Conservation (phyloP, 2,888 invertebrate species). For the Drosophila crucigera region DNA sequence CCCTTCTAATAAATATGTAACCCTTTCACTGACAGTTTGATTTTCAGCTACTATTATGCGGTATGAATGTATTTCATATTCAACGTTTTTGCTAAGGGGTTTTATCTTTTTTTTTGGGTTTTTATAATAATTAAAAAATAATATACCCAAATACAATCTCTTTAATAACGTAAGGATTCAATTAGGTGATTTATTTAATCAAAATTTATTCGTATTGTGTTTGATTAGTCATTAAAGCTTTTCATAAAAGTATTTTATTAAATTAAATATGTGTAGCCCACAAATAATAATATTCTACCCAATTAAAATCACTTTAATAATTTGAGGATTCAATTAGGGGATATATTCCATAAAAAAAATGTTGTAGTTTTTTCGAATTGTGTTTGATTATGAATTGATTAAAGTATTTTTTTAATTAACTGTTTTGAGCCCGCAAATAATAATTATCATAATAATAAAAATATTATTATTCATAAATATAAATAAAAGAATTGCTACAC, state of each 20-base stretch:
- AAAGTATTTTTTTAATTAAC: neutral
- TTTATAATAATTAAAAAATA: neutral
- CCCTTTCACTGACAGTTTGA: constrained; percentile 32
- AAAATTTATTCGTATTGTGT: neutral
- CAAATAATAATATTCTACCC: neutral
- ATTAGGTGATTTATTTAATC: neutral
- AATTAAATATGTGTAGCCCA: neutral
- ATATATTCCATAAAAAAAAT: neutral
- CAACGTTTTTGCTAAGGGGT: neutral
- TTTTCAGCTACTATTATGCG: neutral
- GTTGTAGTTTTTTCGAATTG: neutral
- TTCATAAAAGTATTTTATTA: neutral
- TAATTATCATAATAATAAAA: neutral
- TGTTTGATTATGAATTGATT: neutral
- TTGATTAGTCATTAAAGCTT: neutral
- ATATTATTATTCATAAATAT: rapidly evolving
- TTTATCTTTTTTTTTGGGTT: neutral
- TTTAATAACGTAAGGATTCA: neutral
- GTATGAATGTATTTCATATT: neutral
- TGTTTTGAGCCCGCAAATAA: neutral
- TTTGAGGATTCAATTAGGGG: neutral
- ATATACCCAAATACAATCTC: neutral
- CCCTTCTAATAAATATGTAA: constrained; percentile 10
- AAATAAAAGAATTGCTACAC: neutral
- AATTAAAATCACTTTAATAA: neutral